Base-by-base conservation (phyloP, 2,797 vertebrate species). In the Ctenopoma multispine region DNA sequence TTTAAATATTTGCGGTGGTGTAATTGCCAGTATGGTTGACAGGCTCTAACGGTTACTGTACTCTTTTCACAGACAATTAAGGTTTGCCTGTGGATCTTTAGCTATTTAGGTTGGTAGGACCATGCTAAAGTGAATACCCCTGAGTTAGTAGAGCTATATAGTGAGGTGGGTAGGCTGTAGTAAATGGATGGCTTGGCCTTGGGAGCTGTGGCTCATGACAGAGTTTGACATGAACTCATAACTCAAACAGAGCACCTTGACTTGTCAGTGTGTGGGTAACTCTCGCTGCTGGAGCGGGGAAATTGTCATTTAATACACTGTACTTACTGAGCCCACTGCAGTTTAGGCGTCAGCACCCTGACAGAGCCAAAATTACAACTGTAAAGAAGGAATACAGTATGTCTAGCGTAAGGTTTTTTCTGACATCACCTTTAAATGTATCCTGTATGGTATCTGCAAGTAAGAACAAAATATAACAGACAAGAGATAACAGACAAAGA, bases 51-150 rank as follows among this genome's bases (percentile, higher is more conserved):
- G 55, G 85, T 89, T 82, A 84, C 83, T 87, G 86, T 86, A 82
- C 84, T 91, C 71, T 79, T 89, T 89, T 91, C 90, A 90, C 90
- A 90, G 85, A 90, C 85, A 88, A 90, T 91, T 90, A 87, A 85
- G 75, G 80, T 84, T 83, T 64, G 74, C 77, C 75, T 66, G 85
- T 79, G 84, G 88, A 89, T 83, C 86, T 82, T 72, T 66, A 34
- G 61, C 83, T 82, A 70, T 90, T 88, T 87, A 63, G 59, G 57
- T 81, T 80, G 77, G 84, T 80, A 72, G 43, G 44, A 13, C 67
- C 41, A 27, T 18, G 59, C 57, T 74, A 36, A 81, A 87, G 84
- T 73, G 84, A 87, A 82, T 79, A 82, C 75, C 61, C 67, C 57
- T 70, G n/a, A 53, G 78, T 90, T 59, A 78, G 65, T 62, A n/a